Percentiles rank a stretch among this genome's conserved stretches.
Conservation (phyloP, 2,113 vertebrate genomes). For the Lycaon pictus region DNA sequence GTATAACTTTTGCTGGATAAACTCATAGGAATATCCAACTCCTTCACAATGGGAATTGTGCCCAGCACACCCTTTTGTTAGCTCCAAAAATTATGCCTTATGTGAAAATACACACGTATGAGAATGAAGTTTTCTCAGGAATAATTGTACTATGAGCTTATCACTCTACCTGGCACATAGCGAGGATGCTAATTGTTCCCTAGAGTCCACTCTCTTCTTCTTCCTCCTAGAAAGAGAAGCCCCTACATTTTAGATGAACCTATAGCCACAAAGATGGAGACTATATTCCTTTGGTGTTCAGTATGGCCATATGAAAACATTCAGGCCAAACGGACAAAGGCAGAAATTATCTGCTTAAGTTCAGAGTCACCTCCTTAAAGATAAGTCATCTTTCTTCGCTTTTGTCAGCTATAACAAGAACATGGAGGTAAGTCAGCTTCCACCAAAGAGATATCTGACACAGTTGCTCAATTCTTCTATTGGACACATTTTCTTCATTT, state of each 20-base stretch:
- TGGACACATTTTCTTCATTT: conserved; percentile 28
- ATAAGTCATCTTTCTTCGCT: neutral
- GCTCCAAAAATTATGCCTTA: neutral
- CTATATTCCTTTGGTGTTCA: neutral
- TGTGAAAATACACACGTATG: neutral
- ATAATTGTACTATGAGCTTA: neutral
- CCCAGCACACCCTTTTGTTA: neutral
- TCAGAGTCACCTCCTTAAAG: neutral
- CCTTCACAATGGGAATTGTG: neutral
- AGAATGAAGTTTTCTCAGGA: neutral
- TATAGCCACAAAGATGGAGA: neutral
- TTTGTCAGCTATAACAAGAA: neutral
- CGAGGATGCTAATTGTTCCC: neutral
- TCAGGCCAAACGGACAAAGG: neutral
- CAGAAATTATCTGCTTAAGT: neutral
- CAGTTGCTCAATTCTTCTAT: neutral
- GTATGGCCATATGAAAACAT: neutral
- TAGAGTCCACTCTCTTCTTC: neutral
- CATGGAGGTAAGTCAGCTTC: neutral
- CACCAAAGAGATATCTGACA: neutral
- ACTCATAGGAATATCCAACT: neutral
- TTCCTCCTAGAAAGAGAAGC: conserved; percentile 15
- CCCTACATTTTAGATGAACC: neutral
- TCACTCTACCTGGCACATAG: neutral
- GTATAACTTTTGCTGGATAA: neutral